Base-by-base conservation (phyloP, 1,140 invertebrate genomes). In the Helicoverpa armigera region DNA sequence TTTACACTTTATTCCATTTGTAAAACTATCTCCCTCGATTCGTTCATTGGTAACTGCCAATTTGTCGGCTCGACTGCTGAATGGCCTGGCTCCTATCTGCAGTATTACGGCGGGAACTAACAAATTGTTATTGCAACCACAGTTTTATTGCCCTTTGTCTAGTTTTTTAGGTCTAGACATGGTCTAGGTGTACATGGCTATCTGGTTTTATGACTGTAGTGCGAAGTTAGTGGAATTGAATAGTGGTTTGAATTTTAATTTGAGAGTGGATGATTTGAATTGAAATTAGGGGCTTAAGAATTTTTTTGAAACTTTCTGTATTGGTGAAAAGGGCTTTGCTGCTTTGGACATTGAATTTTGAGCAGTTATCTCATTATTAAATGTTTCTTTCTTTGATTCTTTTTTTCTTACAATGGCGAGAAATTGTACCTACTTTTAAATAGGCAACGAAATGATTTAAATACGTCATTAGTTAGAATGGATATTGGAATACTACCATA, bases 161-260 rank as follows among this genome's bases (percentile, higher is more conserved):
- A 72, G 13, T 72, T 72, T 72, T 72, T 53, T 69, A 50, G 65
- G 69, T 72, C 69, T 72, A 72, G 69, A 72, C 69, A 23, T 29
- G 67, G 48, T 70, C 50, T 53, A 72, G 65, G 69, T 72, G n/a
- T 54, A 54, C 50, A 72, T 54, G 69, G 48, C 69, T 54, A 54
- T 72, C 61, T 67, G 16, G 43, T 70, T 54, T 23, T 72, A 54
- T 72, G 69, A 72, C 23, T 72, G 12, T 7, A 29, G 31, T 72
- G 50, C 10, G 9, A 63, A 69, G 58, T 16, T 67, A n/a, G 43
- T 69, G n/a, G 16, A 69, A 69, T 50, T 69, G n/a, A 50, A 69
- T 69, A 67, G 7, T 67, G 35, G 7, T n/a, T 18, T 35, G 35
- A 48, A 67, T 67, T 11, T 67, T 67, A 67, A 16, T 56, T 14